Conservation (phyloP, 2,797 vertebrate species). For the Anisognathus igniventris region DNA sequence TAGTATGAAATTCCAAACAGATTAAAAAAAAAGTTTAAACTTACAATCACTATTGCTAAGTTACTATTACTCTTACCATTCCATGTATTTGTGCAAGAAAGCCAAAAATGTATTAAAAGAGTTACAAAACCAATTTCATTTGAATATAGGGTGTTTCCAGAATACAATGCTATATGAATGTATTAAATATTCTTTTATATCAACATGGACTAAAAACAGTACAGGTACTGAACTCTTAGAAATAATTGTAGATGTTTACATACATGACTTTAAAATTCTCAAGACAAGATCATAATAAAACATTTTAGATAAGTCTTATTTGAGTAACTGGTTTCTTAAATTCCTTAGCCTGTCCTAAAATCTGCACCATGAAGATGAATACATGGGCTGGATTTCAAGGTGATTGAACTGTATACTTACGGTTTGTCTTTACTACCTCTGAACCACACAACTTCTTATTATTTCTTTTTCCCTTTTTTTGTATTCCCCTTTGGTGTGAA, state of each 20-base stretch:
- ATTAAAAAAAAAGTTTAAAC: neutral
- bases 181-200: neutral
- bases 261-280: neutral
- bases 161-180: neutral
- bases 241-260: neutral
- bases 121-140: neutral
- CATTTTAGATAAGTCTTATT: neutral
- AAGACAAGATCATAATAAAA: fast-evolving
- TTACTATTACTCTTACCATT: neutral
- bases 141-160: neutral
- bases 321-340: neutral
- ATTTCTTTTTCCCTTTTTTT: neutral
- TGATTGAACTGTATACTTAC: neutral
- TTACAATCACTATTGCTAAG: neutral
- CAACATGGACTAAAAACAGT: neutral
- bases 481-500: neutral
- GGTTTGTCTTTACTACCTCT: neutral
- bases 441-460: neutral
- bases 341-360: neutral
- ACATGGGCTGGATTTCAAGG: neutral
- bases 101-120: neutral
- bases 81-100: neutral
- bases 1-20: neutral
- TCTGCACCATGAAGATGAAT: neutral
- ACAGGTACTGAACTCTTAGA: neutral